phyloP scores from a whole-genome alignment of 2,797 vertebrate genomes.

The Sebastes kiyomatsui region DNA sequence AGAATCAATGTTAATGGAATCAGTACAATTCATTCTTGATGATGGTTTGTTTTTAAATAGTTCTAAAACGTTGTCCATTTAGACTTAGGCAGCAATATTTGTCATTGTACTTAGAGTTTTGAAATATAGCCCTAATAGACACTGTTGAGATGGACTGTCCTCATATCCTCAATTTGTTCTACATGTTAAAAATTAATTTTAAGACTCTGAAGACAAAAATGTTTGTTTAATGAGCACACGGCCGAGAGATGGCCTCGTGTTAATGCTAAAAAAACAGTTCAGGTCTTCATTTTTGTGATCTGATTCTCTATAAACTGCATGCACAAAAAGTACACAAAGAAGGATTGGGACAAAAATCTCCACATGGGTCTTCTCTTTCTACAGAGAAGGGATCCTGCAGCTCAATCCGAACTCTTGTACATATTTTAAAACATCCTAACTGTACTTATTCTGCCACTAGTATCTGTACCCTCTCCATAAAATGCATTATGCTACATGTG shows the following conservation, averaged over 20 bases:
- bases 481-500: constrained; percentile 98
- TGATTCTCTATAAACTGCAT: constrained; percentile 84
- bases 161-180: constrained; percentile 86
- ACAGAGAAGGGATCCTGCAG: constrained; percentile 99
- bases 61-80: constrained; percentile 90
- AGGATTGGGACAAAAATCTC: constrained; percentile 89
- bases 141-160: constrained; percentile 94
- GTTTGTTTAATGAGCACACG: constrained; percentile 69
- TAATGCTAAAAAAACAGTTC: constrained; percentile 63
- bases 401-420: constrained; percentile 92
- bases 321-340: constrained; percentile 80
- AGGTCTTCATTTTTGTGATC: constrained; percentile 78
- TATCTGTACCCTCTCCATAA: constrained; percentile 95
- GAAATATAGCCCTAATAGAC: constrained; percentile 98
- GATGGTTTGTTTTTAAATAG: constrained; percentile 92
- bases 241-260: constrained; percentile 69
- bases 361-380: constrained; percentile 87
- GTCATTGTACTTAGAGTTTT: constrained; percentile 91
- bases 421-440: constrained; percentile 91
- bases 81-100: constrained; percentile 87
- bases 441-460: constrained; percentile 90
- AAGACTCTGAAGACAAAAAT: constrained; percentile 75
- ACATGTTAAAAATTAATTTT: constrained; percentile 64
- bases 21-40: constrained; percentile 78
- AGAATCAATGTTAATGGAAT: constrained; percentile 78